A percentile compares a stretch with the other conserved stretches of the same genome.
phyloP scores from a whole-genome alignment of 2,113 vertebrate species.

The Triplophysa siluroides region DNA sequence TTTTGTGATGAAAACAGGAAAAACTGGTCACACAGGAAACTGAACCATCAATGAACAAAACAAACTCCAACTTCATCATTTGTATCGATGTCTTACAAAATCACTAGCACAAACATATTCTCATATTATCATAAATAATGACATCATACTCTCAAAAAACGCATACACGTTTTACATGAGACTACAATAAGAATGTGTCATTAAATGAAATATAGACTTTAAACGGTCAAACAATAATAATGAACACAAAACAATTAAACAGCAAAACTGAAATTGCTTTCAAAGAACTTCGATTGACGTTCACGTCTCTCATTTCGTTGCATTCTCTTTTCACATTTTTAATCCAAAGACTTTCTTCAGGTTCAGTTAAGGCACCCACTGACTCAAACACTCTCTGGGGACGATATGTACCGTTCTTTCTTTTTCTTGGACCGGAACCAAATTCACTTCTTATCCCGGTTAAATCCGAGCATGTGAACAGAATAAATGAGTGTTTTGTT shows the following conservation, averaged over 20 bases:
- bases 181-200: too few relatives aligned
- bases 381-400: slow-evolving; percentile 29
- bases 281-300: too few relatives aligned
- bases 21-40: background rate
- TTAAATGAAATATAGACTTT: too few relatives aligned
- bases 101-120: too few relatives aligned
- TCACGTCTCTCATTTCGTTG: background rate
- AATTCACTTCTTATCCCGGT: slow-evolving; percentile 26
- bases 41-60: background rate
- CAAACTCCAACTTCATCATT: too few relatives aligned
- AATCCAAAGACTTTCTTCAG: slow-evolving; percentile 29
- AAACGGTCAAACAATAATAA: too few relatives aligned
- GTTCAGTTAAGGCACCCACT: slow-evolving; percentile 38
- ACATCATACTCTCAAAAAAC: too few relatives aligned
- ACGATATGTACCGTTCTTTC: slow-evolving; percentile 39
- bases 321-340: background rate
- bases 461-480: slow-evolving; percentile 44
- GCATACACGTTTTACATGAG: too few relatives aligned
- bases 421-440: slow-evolving; percentile 19
- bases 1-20: background rate
- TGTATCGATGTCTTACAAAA: too few relatives aligned
- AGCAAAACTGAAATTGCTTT: too few relatives aligned
- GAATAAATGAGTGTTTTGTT: slow-evolving; percentile 13
- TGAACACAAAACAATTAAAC: too few relatives aligned
- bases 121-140: too few relatives aligned